Percentiles rank a stretch among this genome's conserved stretches.
phyloP scores from a whole-genome alignment of 2,888 invertebrate genomes.

The Dicycla oo region DNA sequence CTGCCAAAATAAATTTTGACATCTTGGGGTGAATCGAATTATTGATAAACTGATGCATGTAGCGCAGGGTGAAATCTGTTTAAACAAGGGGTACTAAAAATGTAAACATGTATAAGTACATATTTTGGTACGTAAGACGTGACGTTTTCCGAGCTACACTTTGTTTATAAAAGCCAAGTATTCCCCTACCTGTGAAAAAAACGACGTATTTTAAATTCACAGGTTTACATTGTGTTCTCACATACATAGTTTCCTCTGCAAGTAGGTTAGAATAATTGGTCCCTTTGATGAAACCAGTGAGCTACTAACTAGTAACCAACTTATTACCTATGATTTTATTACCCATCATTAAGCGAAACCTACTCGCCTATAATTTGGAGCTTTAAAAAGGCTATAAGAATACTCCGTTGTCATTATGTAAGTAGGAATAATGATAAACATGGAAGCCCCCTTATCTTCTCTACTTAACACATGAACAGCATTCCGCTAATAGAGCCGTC shows the following conservation, averaged over 20 bases:
- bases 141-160: background rate
- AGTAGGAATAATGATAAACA: slow-evolving; percentile 18
- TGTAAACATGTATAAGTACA: slow-evolving; percentile 70
- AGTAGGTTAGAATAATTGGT: background rate
- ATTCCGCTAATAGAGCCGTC: slow-evolving; percentile 66
- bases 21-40: slow-evolving; percentile 79
- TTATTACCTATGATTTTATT: background rate
- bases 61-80: slow-evolving; percentile 68
- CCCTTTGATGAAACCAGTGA: background rate
- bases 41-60: slow-evolving; percentile 72
- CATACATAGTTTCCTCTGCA: slow-evolving; percentile 4
- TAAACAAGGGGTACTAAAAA: slow-evolving; percentile 70
- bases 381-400: background rate
- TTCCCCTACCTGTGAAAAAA: slow-evolving; percentile 4
- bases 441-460: slow-evolving; percentile 13
- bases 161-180: slow-evolving; percentile 23
- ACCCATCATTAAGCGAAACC: background rate
- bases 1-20: slow-evolving; percentile 80
- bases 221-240: slow-evolving; percentile 20
- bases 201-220: slow-evolving; percentile 6
- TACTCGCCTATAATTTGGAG: background rate
- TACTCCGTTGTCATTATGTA: background rate
- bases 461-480: slow-evolving; percentile 43
- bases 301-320: background rate
- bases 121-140: slow-evolving; percentile 34